Conservation (phyloP, 2,113 vertebrate species). For the Trogon surrucura region DNA sequence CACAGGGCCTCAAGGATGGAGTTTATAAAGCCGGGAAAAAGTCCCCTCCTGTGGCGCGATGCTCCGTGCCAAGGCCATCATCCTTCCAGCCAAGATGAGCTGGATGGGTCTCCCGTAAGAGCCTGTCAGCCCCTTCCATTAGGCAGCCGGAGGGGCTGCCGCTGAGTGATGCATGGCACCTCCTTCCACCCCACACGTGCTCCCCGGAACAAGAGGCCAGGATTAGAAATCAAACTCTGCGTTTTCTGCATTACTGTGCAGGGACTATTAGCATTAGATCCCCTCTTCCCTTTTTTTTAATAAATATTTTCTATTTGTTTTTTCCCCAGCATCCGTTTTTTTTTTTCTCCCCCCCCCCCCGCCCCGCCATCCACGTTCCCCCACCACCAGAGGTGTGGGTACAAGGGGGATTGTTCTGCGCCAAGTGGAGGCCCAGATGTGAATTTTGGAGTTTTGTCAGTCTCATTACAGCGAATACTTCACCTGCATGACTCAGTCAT, state of each 20-base stretch:
- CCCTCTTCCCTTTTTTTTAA: not conserved
- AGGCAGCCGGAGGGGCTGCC: conserved; percentile 63
- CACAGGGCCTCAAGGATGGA: conserved; percentile 28
- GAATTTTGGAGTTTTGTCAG: not conserved
- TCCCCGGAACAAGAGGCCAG: not conserved
- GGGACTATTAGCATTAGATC: not conserved
- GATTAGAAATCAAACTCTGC: conserved; percentile 22
- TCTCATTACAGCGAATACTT: conserved; percentile 4
- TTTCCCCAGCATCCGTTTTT: not conserved
- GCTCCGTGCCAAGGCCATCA: conserved; percentile 56
- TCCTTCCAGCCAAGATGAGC: conserved; percentile 47
- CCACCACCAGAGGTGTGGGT: not conserved
- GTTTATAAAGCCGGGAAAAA: conserved; percentile 21
- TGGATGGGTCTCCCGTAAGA: conserved; percentile 56
- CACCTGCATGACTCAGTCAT: conserved; percentile 47
- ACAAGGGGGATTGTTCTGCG: not conserved
- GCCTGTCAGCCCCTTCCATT: conserved; percentile 69
- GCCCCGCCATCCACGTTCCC: rapidly evolving
- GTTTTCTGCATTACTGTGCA: conserved; percentile 40
- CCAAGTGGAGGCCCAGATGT: not conserved
- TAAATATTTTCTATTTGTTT: conserved; percentile 23
- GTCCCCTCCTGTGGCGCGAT: conserved; percentile 1
- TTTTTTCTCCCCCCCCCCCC: not conserved
- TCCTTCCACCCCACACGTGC: not conserved
- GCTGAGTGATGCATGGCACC: conserved; percentile 40